Evolutionary conservation across 1,140 invertebrate species (phyloP), one percentile per base, ranked within the genome.

Genomic region (Brevipalpus yothersi): DNA sequence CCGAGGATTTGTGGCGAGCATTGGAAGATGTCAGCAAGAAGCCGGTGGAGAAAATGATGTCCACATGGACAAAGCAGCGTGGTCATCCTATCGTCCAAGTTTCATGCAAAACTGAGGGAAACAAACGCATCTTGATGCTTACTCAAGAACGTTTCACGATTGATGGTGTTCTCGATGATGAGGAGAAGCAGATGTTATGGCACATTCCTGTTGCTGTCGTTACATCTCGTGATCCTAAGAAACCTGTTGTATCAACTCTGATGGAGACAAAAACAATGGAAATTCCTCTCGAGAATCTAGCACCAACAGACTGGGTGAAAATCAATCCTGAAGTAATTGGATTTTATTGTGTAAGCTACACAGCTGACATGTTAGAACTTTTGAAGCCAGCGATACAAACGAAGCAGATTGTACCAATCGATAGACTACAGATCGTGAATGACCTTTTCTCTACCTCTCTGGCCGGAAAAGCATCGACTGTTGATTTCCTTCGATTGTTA

Each of bases 1-100:
- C 94, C 13, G 84, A 89, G 70, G 89, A 98, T 70, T 74, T 99
- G 54, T 99, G 94, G 94, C 75, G 78, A 3, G 82, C 88, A 0
- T 74, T 98, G 54, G 85, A 83, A 67, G 82, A 89, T 67, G 83
- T 87, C 0, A 92, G 88, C 63, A 82, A 81, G 1, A 92, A 95
- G 71, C 86, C 89, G n/a, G 83, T 98, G 0, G 78, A 78, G 5
- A 77, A 77, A 40, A 80, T 98, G 0, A 98, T 99, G 94, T 83
- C 82, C 1, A 85, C 83, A 13, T 97, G 92, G 92, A 96, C 88
- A 0, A 77, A 78, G 66, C 86, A 94, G 69, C 89, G 87, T 79
- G 92, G 91, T 23, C 96, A 87, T 68, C 89, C 88, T 9, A 75
- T 81, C 1, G 68, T 82, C 0, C 70, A 67, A 49, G 77, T 77